Evolutionary conservation across 2,888 invertebrate genomes (phyloP).

Genomic region (Germaria angustata): DNA sequence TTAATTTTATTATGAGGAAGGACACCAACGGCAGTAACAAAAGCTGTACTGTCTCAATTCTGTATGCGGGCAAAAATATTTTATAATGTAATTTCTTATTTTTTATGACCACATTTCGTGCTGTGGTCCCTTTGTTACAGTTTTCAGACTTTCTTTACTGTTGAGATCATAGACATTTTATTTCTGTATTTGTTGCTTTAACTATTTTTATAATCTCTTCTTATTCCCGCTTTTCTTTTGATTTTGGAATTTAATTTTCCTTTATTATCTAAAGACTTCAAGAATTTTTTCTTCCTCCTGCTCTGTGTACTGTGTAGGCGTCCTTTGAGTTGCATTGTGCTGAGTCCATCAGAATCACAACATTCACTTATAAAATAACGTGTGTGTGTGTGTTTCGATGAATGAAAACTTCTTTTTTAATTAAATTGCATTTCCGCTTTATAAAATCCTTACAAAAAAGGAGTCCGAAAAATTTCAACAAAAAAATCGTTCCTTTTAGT

Average conservation of each 20-base stretch:
- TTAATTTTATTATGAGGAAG: conserved; percentile 53
- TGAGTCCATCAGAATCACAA: conserved; percentile 21
- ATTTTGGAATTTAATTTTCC: neutral
- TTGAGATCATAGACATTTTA: conserved; percentile 37
- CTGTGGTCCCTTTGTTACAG: neutral
- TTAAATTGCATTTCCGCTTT: conserved; percentile 63
- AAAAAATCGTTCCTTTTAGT: neutral
- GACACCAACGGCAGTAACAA: conserved; percentile 25
- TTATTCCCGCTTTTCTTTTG: conserved; percentile 1
- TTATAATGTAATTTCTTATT: conserved; percentile 12
- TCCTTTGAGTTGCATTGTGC: conserved; percentile 56
- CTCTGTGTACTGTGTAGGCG: conserved; percentile 35
- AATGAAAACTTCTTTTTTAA: conserved; percentile 44
- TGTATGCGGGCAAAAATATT: neutral
- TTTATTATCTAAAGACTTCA: neutral
- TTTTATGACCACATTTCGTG: conserved; percentile 5
- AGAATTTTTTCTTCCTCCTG: conserved; percentile 35
- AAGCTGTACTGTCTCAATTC: neutral
- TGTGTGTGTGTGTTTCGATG: conserved; percentile 16
- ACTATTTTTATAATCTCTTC: neutral
- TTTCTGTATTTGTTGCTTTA: conserved; percentile 38
- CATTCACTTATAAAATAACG: conserved; percentile 9
- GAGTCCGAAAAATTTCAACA: neutral
- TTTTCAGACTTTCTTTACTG: conserved; percentile 3
- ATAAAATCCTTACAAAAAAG: conserved; percentile 31